Percentiles rank a stretch among this genome's conserved stretches.
Conservation (phyloP, 2,797 vertebrate species). For the Oryzias sinensis region DNA sequence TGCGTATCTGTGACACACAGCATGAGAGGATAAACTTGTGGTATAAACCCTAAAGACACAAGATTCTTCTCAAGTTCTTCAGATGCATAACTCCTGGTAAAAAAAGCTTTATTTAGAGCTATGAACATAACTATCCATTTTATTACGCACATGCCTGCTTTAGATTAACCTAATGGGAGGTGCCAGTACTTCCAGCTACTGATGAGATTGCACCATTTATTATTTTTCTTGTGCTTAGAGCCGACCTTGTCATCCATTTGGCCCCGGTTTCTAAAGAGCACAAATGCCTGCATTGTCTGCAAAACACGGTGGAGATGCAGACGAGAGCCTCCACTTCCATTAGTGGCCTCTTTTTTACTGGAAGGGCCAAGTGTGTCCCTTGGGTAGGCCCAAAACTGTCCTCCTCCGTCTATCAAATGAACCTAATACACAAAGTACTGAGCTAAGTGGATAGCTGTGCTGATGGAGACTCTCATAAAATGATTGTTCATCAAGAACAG, state of each 20-base stretch:
- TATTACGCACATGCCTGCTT: conserved; percentile 72
- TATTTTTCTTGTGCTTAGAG: conserved; percentile 25
- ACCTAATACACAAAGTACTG: conserved; percentile 62
- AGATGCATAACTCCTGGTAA: conserved; percentile 77
- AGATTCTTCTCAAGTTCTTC: conserved; percentile 12
- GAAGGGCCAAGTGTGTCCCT: conserved; percentile 86
- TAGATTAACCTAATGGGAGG: conserved; percentile 69
- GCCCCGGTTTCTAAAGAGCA: conserved; percentile 80
- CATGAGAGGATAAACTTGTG: too few species aligned
- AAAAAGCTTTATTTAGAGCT: conserved; percentile 2
- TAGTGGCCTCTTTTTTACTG: conserved; percentile 88
- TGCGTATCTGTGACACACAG: too few species aligned
- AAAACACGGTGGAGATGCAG: conserved; percentile 76
- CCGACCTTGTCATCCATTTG: conserved; percentile 82
- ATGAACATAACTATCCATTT: conserved; percentile 71
- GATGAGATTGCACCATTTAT: conserved; percentile 61
- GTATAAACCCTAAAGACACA: too few species aligned
- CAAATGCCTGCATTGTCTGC: conserved; percentile 87
- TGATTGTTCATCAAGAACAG: conserved; percentile 50
- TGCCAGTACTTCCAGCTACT: conserved; percentile 76
- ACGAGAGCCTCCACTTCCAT: conserved; percentile 83
- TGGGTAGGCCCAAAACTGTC: conserved; percentile 70
- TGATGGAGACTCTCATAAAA: conserved; percentile 49
- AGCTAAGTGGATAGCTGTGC: conserved; percentile 55
- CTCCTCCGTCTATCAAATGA: conserved; percentile 59